Percentiles rank a stretch among this genome's conserved stretches.
These are phyloP conservation scores for Podarcis lilfordi DNA, from an alignment of 2,797 vertebrate species.

Conservation along the genomic window DNA sequence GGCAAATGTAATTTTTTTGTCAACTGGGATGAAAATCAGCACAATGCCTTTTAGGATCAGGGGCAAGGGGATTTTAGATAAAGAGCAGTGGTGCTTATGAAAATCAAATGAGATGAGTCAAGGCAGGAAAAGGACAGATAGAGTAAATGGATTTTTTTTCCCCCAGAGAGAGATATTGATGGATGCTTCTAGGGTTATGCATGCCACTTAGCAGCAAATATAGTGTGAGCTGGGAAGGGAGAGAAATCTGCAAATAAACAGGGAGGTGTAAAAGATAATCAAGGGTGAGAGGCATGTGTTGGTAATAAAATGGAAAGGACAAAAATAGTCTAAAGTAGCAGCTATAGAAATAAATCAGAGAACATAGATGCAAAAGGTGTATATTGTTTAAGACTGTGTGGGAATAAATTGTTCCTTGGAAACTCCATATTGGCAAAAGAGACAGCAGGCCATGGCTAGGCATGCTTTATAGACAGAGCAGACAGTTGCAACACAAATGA, in stretches of 20 bases:
- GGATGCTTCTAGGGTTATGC: conserved; percentile 10
- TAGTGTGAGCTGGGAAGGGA: not conserved
- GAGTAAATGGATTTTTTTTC: not conserved
- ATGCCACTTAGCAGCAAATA: conserved; percentile 9
- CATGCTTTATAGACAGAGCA: not conserved
- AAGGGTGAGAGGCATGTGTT: conserved; percentile 12
- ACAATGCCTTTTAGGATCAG: not conserved
- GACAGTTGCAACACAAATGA: not conserved
- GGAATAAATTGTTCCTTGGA: not conserved
- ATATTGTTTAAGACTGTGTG: not conserved
- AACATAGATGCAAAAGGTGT: not conserved
- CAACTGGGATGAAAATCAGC: not conserved
- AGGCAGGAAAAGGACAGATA: not conserved
- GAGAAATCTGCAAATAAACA: conserved; percentile 5
- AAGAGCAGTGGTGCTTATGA: not conserved
- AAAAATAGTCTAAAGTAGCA: not conserved
- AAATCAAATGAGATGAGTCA: not conserved
- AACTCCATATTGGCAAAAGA: not conserved
- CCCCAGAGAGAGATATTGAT: not conserved
- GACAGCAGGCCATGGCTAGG: not conserved
- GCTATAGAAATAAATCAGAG: not conserved
- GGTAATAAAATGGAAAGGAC: conserved; percentile 11
- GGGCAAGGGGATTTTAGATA: not conserved
- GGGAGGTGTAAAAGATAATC: conserved; percentile 9
- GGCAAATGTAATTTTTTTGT: not conserved